A percentile compares a stretch with the other conserved stretches of the same genome.
Evolutionary conservation across 1,140 invertebrate genomes (phyloP).

Genomic region (Drosophila albomicans): DNA sequence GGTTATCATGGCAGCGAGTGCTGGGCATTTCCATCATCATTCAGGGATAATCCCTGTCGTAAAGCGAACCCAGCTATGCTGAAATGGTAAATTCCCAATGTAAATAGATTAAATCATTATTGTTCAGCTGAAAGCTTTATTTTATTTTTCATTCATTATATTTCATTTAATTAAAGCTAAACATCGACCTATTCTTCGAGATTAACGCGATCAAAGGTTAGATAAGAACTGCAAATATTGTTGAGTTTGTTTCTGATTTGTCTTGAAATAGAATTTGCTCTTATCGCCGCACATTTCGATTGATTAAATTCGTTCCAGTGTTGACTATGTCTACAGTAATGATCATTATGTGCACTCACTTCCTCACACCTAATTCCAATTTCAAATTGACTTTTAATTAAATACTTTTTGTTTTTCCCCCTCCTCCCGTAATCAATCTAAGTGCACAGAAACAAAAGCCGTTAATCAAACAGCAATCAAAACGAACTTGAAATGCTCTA

Average conservation of each 20-base stretch:
- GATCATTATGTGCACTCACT: conserved; percentile 29
- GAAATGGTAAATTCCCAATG: not conserved
- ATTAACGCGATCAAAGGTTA: not conserved
- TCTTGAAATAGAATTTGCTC: not conserved
- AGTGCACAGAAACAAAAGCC: conserved; percentile 45
- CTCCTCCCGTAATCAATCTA: conserved; percentile 26
- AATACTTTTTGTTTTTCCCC: conserved; percentile 18
- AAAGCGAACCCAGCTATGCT: not conserved
- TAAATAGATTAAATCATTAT: conserved; percentile 7
- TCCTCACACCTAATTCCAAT: conserved; percentile 24
- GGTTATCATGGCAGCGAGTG: not conserved
- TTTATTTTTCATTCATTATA: not conserved
- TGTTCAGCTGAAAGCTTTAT: conserved; percentile 7
- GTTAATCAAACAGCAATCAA: conserved; percentile 15
- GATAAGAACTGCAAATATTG: conserved; percentile 19
- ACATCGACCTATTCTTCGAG: not conserved
- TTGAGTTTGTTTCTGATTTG: not conserved
- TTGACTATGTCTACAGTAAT: not conserved
- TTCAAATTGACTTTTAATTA: conserved; percentile 34
- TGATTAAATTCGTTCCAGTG: not conserved
- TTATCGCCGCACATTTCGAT: conserved; percentile 8
- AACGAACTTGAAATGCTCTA: conserved; percentile 40
- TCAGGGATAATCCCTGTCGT: not conserved
- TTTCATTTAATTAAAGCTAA: not conserved
- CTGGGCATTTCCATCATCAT: conserved; percentile 6